These are phyloP conservation scores for Cyprinodon diabolis DNA, from an alignment of 2,797 vertebrate genomes.

Conservation along the genomic window DNA sequence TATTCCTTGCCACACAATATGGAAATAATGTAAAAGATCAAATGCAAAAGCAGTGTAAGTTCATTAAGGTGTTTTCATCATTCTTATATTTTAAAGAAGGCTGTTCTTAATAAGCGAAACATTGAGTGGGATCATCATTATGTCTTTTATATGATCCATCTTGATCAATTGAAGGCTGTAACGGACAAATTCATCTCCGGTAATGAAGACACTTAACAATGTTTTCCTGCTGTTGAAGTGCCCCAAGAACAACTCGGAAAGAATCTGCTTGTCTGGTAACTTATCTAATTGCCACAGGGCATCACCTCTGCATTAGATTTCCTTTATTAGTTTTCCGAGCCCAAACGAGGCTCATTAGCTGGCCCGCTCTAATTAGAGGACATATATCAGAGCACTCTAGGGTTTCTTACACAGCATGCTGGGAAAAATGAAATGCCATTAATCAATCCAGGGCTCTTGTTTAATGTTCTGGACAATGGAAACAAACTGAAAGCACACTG, in stretches of 20 bases:
- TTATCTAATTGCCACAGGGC: constrained; percentile 78
- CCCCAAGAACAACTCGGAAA: constrained; percentile 48
- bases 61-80: neutral
- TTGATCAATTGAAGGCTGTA: constrained; percentile 71
- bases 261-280: constrained; percentile 78
- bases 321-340: constrained; percentile 78
- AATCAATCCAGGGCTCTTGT: constrained; percentile 68
- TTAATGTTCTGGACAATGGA: constrained; percentile 63
- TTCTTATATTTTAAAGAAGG: constrained; percentile 35
- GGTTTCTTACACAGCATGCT: constrained; percentile 67
- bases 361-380: constrained; percentile 77
- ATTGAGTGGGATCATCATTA: constrained; percentile 23
- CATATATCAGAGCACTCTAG: constrained; percentile 74
- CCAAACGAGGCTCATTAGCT: constrained; percentile 78
- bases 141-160: constrained; percentile 67
- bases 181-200: constrained; percentile 67
- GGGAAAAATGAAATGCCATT: constrained; percentile 76
- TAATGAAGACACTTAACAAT: constrained; percentile 78
- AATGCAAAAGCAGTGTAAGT: neutral
- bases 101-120: constrained; percentile 32
- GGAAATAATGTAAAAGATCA: neutral
- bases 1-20: neutral
- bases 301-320: constrained; percentile 73
- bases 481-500: constrained; percentile 61
- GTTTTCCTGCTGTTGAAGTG: constrained; percentile 55